Evolutionary conservation across 2,797 vertebrate species (phyloP).

Genomic region (Sebastes goodei): DNA sequence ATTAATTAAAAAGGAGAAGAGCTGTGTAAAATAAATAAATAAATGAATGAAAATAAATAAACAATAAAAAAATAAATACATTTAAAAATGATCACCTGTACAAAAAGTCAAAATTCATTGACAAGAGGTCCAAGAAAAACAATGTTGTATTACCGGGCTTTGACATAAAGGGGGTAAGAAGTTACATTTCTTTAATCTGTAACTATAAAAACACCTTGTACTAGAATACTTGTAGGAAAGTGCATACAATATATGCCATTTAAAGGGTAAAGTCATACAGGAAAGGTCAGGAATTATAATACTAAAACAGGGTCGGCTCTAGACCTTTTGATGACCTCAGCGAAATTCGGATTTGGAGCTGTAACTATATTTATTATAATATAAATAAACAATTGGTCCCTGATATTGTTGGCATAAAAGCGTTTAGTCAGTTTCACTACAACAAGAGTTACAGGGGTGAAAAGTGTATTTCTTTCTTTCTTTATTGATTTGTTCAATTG

Average conservation of each 20-base stretch:
- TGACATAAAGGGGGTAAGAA: background rate
- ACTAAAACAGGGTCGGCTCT: background rate
- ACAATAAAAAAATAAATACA: no score
- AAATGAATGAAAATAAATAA: no score
- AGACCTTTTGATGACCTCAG: no score
- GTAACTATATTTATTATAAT: no score
- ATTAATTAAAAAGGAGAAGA: no score
- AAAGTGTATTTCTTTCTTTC: no score
- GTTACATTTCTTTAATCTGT: background rate
- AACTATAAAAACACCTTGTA: background rate
- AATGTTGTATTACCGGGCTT: no score
- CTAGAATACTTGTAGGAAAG: background rate
- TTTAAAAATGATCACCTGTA: background rate
- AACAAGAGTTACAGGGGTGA: no score
- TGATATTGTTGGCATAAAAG: no score
- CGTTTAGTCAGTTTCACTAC: fast-evolving
- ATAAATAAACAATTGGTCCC: no score
- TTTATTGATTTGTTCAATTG: no score
- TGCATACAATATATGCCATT: background rate
- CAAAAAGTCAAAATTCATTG: background rate
- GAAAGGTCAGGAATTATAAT: background rate
- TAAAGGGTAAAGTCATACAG: background rate
- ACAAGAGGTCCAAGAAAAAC: background rate
- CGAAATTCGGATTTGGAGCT: fast-evolving
- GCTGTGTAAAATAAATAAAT: no score